A percentile compares a stretch with the other conserved stretches of the same genome.
Evolutionary conservation across 2,888 invertebrate species (phyloP).

Genomic region (Stenotaenia linearis): DNA sequence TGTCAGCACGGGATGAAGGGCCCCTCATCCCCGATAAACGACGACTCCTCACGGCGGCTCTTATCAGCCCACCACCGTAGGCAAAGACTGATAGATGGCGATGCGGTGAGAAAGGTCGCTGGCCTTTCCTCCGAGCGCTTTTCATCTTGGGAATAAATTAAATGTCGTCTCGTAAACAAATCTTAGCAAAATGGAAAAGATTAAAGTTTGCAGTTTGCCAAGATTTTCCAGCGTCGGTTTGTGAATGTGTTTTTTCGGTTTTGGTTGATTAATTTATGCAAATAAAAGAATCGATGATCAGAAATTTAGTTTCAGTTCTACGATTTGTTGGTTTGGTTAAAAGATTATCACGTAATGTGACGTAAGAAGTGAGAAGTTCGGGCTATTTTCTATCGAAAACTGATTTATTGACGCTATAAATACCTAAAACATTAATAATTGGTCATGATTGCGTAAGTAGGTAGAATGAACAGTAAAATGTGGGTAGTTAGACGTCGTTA

Average conservation of each 20-base stretch:
- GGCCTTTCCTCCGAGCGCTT: slow-evolving; percentile 26
- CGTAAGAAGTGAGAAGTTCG: no score
- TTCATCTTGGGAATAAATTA: slow-evolving; percentile 26
- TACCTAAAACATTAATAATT: not conserved
- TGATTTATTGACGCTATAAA: not conserved
- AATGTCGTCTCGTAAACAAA: slow-evolving; percentile 23
- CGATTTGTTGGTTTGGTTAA: no score
- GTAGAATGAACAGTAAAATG: not conserved
- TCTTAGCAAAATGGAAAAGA: slow-evolving; percentile 10
- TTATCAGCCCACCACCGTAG: slow-evolving; percentile 26
- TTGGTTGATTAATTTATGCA: no score
- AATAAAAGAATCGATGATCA: no score
- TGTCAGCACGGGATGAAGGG: slow-evolving; percentile 20
- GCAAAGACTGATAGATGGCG: slow-evolving; percentile 26
- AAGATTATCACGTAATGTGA: no score
- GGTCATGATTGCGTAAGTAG: not conserved
- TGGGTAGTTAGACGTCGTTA: not conserved
- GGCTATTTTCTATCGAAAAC: not conserved
- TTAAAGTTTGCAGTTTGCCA: not conserved
- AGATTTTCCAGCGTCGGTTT: not conserved
- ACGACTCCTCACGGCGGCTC: slow-evolving; percentile 17
- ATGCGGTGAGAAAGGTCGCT: slow-evolving; percentile 22
- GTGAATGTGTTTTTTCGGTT: not conserved
- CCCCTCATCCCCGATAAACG: slow-evolving; percentile 26
- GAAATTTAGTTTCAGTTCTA: no score